Percentiles rank a stretch among this genome's conserved stretches.
phyloP scores from a whole-genome alignment of 2,113 vertebrate species.

The Montifringilla adamsi region DNA sequence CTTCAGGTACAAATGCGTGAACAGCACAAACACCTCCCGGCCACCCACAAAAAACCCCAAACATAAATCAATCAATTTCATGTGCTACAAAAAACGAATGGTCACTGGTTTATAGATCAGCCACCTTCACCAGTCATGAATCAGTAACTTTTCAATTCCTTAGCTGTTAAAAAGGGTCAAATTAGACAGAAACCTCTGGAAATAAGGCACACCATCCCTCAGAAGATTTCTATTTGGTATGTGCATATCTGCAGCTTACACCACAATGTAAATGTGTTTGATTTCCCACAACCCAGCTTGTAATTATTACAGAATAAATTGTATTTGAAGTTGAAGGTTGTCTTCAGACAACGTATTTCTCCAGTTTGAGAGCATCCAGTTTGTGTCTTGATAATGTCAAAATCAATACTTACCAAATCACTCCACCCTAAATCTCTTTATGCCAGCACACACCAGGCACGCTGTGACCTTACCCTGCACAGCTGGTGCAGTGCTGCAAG shows the following conservation, averaged over 20 bases:
- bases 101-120: not conserved
- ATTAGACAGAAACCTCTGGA: not conserved
- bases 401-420: not conserved
- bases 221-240: not conserved
- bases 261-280: not conserved
- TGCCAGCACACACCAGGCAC: not conserved
- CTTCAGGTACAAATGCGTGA: not conserved
- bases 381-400: not conserved
- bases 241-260: not conserved
- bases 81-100: not conserved
- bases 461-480: rapidly evolving
- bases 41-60: not conserved
- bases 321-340: rapidly evolving
- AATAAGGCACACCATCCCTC: not conserved
- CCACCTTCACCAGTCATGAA: not conserved
- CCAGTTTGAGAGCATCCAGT: not conserved
- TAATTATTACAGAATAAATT: not conserved
- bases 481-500: not conserved
- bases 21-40: not conserved
- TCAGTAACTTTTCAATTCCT: not conserved
- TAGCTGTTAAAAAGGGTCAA: not conserved
- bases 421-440: not conserved
- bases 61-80: not conserved
- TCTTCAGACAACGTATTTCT: not conserved
- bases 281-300: not conserved